Percentiles rank a stretch among this genome's conserved stretches.
These are phyloP conservation scores for Julus scandinavius DNA, from an alignment of 2,888 invertebrate species.

Conservation along the genomic window DNA sequence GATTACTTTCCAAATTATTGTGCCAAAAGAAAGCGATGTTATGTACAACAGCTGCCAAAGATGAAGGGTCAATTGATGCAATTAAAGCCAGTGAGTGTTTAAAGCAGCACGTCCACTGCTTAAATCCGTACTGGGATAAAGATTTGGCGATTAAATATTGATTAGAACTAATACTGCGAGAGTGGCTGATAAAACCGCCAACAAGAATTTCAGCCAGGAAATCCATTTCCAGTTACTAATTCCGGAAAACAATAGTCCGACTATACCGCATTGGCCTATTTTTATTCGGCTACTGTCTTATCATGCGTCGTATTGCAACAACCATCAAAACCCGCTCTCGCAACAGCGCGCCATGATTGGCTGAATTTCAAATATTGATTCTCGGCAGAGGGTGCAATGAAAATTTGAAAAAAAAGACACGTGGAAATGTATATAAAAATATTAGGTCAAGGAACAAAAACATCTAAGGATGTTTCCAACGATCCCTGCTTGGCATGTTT, in stretches of 20 bases:
- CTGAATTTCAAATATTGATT: slow-evolving; percentile 17
- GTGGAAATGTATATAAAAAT: slow-evolving; percentile 5
- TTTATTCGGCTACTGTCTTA: slow-evolving; percentile 45
- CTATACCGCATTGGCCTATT: slow-evolving; percentile 30
- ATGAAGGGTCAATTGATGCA: not conserved
- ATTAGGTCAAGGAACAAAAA: not conserved
- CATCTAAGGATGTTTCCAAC: not conserved
- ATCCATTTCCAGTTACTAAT: slow-evolving; percentile 48
- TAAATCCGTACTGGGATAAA: not conserved
- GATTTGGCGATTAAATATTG: not conserved
- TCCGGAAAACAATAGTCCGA: slow-evolving; percentile 19
- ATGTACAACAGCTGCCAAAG: not conserved
- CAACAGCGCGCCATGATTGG: not conserved
- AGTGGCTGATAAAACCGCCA: not conserved
- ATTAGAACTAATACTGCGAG: slow-evolving; percentile 1
- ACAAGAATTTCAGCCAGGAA: slow-evolving; percentile 34
- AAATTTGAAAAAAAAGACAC: not conserved
- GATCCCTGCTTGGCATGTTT: not conserved
- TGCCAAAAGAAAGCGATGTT: not conserved
- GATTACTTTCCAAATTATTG: not conserved
- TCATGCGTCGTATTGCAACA: slow-evolving; percentile 1
- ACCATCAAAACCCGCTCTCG: not conserved
- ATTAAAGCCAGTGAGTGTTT: not conserved
- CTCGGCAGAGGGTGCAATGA: not conserved
- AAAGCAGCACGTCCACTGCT: not conserved